Evolutionary conservation across 2,888 invertebrate genomes (phyloP).

Genomic region (Torymus aiolomorphi): DNA sequence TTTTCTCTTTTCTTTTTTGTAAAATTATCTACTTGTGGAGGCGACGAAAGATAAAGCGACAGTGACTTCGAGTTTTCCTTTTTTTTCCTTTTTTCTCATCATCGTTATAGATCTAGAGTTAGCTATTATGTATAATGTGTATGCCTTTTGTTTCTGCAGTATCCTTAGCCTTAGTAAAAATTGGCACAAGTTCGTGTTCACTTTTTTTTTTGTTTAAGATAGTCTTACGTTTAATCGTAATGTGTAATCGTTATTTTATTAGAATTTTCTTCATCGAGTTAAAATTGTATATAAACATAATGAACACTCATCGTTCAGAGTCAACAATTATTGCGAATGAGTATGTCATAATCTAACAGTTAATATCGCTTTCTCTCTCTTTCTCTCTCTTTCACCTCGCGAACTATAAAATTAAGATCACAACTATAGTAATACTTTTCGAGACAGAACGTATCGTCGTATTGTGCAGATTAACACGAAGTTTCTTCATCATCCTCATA

Average conservation of each 20-base stretch:
- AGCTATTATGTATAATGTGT: not conserved
- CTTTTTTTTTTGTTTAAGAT: not conserved
- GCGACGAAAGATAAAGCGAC: slow-evolving; percentile 33
- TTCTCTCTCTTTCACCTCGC: not conserved
- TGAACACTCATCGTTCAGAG: not conserved
- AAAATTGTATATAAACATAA: slow-evolving; percentile 12
- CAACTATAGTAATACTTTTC: not conserved
- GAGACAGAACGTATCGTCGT: not conserved
- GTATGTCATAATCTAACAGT: not conserved
- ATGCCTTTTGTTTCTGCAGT: not conserved
- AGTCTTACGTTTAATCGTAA: no score
- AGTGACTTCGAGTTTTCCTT: not conserved
- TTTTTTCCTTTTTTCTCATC: not conserved
- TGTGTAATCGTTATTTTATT: no score
- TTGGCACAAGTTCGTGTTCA: slow-evolving; percentile 32
- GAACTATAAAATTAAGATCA: slow-evolving; percentile 11
- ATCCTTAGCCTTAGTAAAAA: slow-evolving; percentile 29
- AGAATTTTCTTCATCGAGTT: not conserved
- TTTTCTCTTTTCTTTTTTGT: not conserved
- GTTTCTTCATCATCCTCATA: no score
- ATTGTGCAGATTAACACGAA: no score
- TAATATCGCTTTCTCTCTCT: not conserved
- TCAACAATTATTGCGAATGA: slow-evolving; percentile 14
- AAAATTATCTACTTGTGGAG: slow-evolving; percentile 17
- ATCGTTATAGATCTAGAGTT: not conserved